These are phyloP conservation scores for Chionoecetes opilio DNA, from an alignment of 1,140 invertebrate genomes.

Conservation along the genomic window DNA sequence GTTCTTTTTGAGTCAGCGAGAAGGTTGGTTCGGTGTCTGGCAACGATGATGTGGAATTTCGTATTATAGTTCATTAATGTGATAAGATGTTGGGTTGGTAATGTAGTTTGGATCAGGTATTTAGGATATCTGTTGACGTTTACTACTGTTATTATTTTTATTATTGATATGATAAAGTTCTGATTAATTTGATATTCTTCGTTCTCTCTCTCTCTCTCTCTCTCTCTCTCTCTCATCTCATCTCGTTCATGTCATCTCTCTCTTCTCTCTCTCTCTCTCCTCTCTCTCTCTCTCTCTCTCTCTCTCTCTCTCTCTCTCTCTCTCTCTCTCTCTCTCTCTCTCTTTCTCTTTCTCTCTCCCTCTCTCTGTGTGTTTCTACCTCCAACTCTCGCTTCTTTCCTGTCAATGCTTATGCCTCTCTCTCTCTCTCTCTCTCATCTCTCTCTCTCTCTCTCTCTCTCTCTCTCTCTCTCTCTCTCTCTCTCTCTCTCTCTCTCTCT, in stretches of 20 bases:
- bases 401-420: background rate
- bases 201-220: background rate
- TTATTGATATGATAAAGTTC: too few species aligned
- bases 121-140: too few species aligned
- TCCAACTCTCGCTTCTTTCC: background rate
- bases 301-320: background rate
- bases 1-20: too few species aligned
- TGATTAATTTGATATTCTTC: too few species aligned
- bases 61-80: too few species aligned
- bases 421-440: background rate
- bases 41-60: too few species aligned
- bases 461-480: slow-evolving; percentile 43
- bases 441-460: background rate
- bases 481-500: background rate
- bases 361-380: background rate
- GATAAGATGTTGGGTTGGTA: too few species aligned
- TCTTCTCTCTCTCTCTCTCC: background rate
- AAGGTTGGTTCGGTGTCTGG: too few species aligned
- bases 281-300: background rate
- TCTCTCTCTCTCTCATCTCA: background rate
- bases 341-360: background rate
- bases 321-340: background rate
- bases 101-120: too few species aligned
- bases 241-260: background rate
- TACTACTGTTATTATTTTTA: too few species aligned